Percentiles rank a stretch among this genome's conserved stretches.
Evolutionary conservation across 2,797 vertebrate genomes (phyloP).

Genomic region (Sebastes paucispinis): DNA sequence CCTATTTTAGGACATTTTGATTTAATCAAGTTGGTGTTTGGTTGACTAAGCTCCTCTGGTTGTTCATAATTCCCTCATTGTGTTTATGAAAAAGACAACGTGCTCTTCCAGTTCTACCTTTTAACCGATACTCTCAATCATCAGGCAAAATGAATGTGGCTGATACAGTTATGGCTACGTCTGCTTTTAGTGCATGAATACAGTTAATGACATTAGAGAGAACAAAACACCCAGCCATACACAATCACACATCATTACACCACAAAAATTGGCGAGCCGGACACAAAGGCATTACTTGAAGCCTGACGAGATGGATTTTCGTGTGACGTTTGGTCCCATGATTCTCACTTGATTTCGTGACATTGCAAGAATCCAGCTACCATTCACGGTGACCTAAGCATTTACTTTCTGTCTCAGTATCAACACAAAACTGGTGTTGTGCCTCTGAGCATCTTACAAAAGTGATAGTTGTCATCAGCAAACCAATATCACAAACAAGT

Average conservation of each 20-base stretch:
- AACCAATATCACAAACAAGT: not conserved
- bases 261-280: not conserved
- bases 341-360: not conserved
- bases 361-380: too few relatives aligned
- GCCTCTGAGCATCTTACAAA: not conserved
- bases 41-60: not conserved
- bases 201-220: not conserved
- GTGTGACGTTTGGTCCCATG: not conserved
- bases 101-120: not conserved
- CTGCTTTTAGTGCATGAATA: not conserved
- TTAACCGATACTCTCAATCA: not conserved
- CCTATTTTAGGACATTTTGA: not conserved
- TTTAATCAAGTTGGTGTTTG: not conserved
- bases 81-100: not conserved
- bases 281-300: not conserved
- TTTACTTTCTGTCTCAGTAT: not conserved
- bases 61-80: not conserved
- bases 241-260: not conserved
- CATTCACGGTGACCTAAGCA: not conserved
- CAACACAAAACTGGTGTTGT: not conserved
- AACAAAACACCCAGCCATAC: not conserved
- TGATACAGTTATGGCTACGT: not conserved
- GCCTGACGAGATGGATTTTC: not conserved
- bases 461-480: not conserved
- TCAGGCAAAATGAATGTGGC: not conserved